A percentile compares a stretch with the other conserved stretches of the same genome.
These are phyloP conservation scores for Cheumatopsyche charites DNA, from an alignment of 1,140 invertebrate genomes.

Conservation along the genomic window DNA sequence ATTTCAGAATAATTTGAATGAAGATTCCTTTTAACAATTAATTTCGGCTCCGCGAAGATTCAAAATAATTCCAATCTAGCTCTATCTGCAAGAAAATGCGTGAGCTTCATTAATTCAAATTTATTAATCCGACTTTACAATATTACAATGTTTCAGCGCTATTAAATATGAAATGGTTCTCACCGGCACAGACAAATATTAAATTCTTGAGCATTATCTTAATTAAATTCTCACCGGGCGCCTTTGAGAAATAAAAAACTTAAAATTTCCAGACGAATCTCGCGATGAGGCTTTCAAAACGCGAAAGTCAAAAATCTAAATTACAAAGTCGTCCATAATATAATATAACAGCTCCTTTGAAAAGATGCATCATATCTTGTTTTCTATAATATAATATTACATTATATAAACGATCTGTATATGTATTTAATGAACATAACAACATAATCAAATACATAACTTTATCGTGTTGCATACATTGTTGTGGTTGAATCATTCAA, in stretches of 20 bases:
- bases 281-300: not conserved
- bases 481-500: too few relatives aligned
- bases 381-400: not conserved
- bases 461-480: too few relatives aligned
- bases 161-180: not conserved
- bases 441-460: too few relatives aligned
- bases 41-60: too few relatives aligned
- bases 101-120: not conserved
- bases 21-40: too few relatives aligned
- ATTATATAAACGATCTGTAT: too few relatives aligned
- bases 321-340: not conserved
- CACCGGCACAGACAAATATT: not conserved
- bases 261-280: not conserved
- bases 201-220: slow-evolving; percentile 6
- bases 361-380: not conserved
- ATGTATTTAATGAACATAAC: too few relatives aligned
- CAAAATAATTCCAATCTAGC: too few relatives aligned
- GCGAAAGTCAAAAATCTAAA: not conserved
- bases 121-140: slow-evolving; percentile 1
- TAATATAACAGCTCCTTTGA: not conserved
- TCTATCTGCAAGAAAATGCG: not conserved
- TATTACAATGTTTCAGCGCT: not conserved
- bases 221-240: not conserved
- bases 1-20: too few relatives aligned
- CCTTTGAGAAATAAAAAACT: not conserved